Conservation (phyloP, 2,113 vertebrate species). For the Columbina picui region DNA sequence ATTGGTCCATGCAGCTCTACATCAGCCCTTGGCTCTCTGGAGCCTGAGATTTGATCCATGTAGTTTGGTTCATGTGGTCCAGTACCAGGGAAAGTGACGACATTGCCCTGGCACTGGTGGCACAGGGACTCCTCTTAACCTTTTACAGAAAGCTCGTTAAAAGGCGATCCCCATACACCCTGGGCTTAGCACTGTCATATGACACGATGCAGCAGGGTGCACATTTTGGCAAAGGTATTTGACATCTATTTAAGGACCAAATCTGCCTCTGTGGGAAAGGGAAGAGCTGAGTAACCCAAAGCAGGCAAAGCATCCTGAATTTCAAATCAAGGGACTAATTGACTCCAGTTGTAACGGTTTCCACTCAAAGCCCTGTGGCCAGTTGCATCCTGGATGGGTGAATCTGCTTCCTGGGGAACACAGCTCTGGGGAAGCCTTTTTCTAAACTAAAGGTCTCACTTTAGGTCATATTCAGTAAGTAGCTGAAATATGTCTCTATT, state of each 20-base stretch:
- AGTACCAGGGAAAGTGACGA: background rate
- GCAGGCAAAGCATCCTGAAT: background rate
- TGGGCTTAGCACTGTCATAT: background rate
- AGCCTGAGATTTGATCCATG: background rate
- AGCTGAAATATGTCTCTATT: background rate
- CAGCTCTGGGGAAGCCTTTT: background rate
- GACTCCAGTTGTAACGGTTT: background rate
- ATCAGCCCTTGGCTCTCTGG: background rate
- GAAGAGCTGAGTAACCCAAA: background rate
- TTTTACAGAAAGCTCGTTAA: background rate
- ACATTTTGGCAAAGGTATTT: background rate
- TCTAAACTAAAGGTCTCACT: background rate
- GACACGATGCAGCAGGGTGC: background rate
- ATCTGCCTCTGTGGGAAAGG: background rate
- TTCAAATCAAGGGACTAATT: background rate
- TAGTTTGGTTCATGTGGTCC: background rate
- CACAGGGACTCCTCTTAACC: background rate
- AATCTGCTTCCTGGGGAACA: background rate
- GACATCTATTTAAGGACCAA: background rate
- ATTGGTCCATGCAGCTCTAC: background rate
- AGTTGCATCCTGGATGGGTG: background rate
- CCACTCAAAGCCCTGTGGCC: background rate
- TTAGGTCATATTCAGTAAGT: background rate
- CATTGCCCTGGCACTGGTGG: background rate
- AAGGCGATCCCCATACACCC: rapidly evolving